Evolutionary conservation across 2,888 invertebrate genomes (phyloP).

Genomic region (Choristoneura rosaceana): DNA sequence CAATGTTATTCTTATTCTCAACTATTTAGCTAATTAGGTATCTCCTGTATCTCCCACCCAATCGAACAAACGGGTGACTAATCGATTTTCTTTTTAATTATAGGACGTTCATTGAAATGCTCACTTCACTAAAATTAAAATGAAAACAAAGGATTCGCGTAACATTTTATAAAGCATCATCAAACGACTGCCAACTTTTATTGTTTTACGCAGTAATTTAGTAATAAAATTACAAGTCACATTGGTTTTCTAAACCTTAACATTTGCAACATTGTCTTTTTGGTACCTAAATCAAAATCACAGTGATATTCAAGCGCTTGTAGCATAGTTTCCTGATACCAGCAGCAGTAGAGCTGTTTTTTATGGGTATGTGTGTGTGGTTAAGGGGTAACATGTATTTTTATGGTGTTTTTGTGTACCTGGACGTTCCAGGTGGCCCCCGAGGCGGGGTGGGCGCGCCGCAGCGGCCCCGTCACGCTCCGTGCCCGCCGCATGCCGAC

Average conservation of each 20-base stretch:
- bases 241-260: not conserved
- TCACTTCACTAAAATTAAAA: conserved; percentile 18
- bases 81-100: conserved; percentile 4
- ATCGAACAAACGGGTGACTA: not conserved
- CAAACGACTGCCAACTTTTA: not conserved
- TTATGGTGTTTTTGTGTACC: conserved; percentile 66
- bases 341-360: not conserved
- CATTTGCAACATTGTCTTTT: not conserved
- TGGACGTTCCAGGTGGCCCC: conserved; percentile 95
- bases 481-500: conserved; percentile 81
- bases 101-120: not conserved
- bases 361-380: not conserved
- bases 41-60: not conserved
- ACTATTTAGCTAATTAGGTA: not conserved
- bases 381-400: not conserved
- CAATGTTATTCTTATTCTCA: not conserved
- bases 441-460: conserved; percentile 91
- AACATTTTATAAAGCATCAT: not conserved
- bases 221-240: not conserved
- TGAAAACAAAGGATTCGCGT: conserved; percentile 35
- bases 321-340: not conserved
- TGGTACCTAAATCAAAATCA: not conserved
- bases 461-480: conserved; percentile 86
- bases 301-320: not conserved
- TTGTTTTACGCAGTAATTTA: not conserved